These are phyloP conservation scores for Poecilus cupreus DNA, from an alignment of 2,888 invertebrate genomes.

Conservation along the genomic window DNA sequence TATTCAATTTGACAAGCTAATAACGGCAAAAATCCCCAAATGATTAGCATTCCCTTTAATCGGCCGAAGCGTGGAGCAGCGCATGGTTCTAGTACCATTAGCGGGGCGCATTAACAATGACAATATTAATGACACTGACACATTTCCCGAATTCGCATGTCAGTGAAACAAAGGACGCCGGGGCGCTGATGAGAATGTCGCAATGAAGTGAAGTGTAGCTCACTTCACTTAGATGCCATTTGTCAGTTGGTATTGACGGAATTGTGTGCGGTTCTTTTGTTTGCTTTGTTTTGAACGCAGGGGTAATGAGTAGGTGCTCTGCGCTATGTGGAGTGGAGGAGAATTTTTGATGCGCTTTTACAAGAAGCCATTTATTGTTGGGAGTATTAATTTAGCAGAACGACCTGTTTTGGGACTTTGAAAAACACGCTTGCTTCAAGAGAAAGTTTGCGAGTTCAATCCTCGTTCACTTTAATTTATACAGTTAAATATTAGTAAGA, in stretches of 20 bases:
- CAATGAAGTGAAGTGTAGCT: slow-evolving; percentile 17
- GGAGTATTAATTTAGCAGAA: no score
- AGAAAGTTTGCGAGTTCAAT: no score
- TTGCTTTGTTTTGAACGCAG: neutral
- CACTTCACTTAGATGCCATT: slow-evolving; percentile 47
- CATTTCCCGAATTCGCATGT: slow-evolving; percentile 57
- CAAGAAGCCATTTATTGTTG: no score
- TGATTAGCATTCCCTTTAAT: slow-evolving; percentile 47
- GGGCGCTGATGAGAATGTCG: slow-evolving; percentile 31
- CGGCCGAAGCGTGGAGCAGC: slow-evolving; percentile 13
- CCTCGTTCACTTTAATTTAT: no score
- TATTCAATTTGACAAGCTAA: slow-evolving; percentile 49
- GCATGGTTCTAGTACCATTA: slow-evolving; percentile 30
- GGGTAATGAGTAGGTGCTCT: neutral
- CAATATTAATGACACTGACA: slow-evolving; percentile 49
- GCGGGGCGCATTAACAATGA: slow-evolving; percentile 54
- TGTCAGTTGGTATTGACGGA: slow-evolving; percentile 29
- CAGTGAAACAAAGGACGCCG: slow-evolving; percentile 48
- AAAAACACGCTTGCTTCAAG: no score
- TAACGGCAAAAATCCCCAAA: slow-evolving; percentile 50
- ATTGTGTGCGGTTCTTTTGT: slow-evolving; percentile 15
- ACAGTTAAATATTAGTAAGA: no score
- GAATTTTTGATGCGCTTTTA: no score
- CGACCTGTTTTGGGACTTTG: no score
- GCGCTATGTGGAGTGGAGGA: no score